A percentile compares a stretch with the other conserved stretches of the same genome.
These are phyloP conservation scores for Lycia hirtaria DNA, from an alignment of 2,888 invertebrate genomes.

Conservation along the genomic window DNA sequence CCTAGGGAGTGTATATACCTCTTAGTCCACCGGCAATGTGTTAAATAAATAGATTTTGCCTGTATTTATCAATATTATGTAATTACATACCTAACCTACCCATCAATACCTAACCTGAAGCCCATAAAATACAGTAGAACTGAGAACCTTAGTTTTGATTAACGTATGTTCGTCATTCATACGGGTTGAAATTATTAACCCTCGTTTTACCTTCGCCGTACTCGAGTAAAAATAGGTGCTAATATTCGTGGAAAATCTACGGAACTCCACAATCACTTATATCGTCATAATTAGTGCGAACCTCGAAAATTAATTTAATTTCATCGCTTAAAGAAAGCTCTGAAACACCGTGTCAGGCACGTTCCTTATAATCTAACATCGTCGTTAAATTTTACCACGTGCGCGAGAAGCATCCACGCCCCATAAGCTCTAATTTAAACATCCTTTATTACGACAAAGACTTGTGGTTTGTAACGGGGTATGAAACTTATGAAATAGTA, in stretches of 20 bases:
- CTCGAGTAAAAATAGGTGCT: too few species aligned
- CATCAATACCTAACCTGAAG: too few species aligned
- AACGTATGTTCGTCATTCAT: too few species aligned
- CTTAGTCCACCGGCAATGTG: too few species aligned
- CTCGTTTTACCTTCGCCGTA: too few species aligned
- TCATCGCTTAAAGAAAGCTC: slow-evolving; percentile 3
- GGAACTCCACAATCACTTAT: neutral
- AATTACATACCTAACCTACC: too few species aligned
- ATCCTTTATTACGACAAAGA: slow-evolving; percentile 25
- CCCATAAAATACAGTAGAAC: too few species aligned
- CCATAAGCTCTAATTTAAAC: slow-evolving; percentile 29
- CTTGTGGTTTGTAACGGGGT: slow-evolving; percentile 26
- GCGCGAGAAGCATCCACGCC: slow-evolving; percentile 7
- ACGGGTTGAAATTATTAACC: too few species aligned
- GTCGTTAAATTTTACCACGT: slow-evolving; percentile 15
- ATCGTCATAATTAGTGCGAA: neutral
- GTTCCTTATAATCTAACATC: slow-evolving; percentile 5
- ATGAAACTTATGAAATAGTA: slow-evolving; percentile 26
- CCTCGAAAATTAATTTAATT: neutral
- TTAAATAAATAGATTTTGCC: too few species aligned
- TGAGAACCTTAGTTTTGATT: too few species aligned
- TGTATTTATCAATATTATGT: too few species aligned
- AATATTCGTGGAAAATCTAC: neutral
- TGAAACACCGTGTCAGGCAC: neutral
- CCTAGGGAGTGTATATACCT: too few species aligned